Evolutionary conservation across 2,888 invertebrate genomes (phyloP).

Genomic region (Drosophila subquinaria): DNA sequence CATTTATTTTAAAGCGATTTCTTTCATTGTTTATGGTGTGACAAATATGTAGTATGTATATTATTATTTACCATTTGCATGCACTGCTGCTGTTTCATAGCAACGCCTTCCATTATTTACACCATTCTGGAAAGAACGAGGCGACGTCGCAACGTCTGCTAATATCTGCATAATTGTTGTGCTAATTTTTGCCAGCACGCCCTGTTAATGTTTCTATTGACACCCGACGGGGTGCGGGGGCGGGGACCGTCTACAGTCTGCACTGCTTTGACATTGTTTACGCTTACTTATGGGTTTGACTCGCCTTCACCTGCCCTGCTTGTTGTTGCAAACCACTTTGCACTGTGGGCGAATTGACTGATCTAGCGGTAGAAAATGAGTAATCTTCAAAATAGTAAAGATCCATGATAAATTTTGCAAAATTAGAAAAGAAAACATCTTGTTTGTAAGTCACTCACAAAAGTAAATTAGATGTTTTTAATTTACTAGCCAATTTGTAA

Average conservation of each 20-base stretch:
- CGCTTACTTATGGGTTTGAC: conserved; percentile 75
- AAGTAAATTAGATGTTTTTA: too few species aligned
- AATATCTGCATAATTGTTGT: conserved; percentile 76
- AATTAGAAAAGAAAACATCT: too few species aligned
- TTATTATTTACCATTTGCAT: conserved; percentile 10
- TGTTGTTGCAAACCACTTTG: neutral
- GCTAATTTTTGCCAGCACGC: conserved; percentile 77
- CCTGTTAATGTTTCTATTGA: conserved; percentile 79
- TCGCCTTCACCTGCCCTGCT: conserved; percentile 26
- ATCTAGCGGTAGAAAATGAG: neutral
- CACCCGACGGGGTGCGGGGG: conserved; percentile 49
- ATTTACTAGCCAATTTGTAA: too few species aligned
- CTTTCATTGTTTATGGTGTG: neutral
- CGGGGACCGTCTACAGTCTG: conserved; percentile 34
- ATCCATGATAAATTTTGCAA: too few species aligned
- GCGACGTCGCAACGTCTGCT: conserved; percentile 51
- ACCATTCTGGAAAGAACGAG: conserved; percentile 10
- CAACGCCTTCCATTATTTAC: conserved; percentile 32
- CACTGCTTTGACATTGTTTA: conserved; percentile 80
- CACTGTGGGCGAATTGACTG: neutral
- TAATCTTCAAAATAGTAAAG: too few species aligned
- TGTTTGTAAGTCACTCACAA: too few species aligned
- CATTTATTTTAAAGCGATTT: neutral
- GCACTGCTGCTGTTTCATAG: conserved; percentile 1
- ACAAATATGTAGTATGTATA: neutral